phyloP scores from a whole-genome alignment of 2,113 vertebrate genomes.

The Gambusia affinis region DNA sequence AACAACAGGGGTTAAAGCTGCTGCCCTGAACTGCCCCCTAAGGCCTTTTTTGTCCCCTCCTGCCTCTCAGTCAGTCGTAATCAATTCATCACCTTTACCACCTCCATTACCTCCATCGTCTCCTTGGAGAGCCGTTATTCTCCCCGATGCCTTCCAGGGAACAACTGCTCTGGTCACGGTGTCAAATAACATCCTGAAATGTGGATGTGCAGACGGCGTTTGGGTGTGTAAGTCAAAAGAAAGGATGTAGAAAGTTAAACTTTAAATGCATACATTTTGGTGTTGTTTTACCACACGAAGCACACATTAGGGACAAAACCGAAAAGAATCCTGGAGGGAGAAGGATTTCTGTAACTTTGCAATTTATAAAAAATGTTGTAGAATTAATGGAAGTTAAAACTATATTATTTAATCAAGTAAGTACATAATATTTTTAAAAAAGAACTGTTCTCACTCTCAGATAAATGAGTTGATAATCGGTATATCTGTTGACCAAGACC shows the following conservation, averaged over 20 bases:
- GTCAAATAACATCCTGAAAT: slow-evolving; percentile 44
- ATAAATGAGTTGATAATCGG: neutral
- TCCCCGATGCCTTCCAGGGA: slow-evolving; percentile 27
- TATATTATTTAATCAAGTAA: no score
- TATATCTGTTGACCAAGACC: neutral
- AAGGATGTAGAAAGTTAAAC: neutral
- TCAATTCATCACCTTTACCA: slow-evolving; percentile 64
- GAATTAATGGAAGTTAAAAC: no score
- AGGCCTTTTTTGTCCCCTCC: slow-evolving; percentile 42
- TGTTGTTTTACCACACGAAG: neutral
- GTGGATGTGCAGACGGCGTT: slow-evolving; percentile 27
- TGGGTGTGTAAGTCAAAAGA: neutral
- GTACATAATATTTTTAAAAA: no score
- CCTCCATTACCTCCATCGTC: slow-evolving; percentile 58
- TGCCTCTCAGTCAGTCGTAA: slow-evolving; percentile 37
- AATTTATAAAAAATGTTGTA: no score
- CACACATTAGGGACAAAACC: neutral
- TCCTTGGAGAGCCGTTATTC: slow-evolving; percentile 39
- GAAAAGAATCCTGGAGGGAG: neutral
- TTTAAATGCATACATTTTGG: neutral
- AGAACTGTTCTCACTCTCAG: neutral
- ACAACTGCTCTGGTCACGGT: slow-evolving; percentile 39
- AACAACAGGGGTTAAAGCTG: slow-evolving; percentile 35
- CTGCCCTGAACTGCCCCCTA: slow-evolving; percentile 45
- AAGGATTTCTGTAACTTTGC: no score